phyloP scores from a whole-genome alignment of 2,888 invertebrate species.

The Melinopterus prodromus region DNA sequence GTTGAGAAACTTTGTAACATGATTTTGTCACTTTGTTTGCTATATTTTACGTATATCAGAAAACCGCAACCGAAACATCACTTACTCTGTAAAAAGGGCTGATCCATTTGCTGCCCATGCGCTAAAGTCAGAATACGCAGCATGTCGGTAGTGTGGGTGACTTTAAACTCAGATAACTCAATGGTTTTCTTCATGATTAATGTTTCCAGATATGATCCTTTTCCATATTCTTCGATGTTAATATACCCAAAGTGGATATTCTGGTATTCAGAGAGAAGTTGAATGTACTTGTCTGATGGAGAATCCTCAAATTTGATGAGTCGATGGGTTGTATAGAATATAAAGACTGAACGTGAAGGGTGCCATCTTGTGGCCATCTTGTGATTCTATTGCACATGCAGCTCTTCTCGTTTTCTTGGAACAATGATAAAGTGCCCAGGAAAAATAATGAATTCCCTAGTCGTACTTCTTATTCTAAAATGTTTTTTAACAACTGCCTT shows the following conservation, averaged over 20 bases:
- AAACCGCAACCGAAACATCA: background rate
- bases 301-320: background rate
- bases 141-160: background rate
- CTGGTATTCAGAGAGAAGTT: background rate
- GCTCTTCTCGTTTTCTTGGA: background rate
- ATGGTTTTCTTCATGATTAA: background rate
- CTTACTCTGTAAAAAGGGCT: background rate
- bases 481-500: background rate
- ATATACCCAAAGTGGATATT: background rate
- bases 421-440: background rate
- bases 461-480: background rate
- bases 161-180: background rate
- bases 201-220: background rate
- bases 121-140: background rate
- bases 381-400: background rate
- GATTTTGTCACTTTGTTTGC: too few species aligned
- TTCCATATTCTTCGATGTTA: background rate
- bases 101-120: background rate
- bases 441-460: background rate
- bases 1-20: too few species aligned
- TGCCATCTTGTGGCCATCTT: background rate
- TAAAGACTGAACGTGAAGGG: background rate
- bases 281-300: background rate
- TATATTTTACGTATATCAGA: too few species aligned
- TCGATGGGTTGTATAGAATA: background rate